These are phyloP conservation scores for Zapus hudsonius DNA, from an alignment of 2,113 vertebrate species.

Conservation along the genomic window DNA sequence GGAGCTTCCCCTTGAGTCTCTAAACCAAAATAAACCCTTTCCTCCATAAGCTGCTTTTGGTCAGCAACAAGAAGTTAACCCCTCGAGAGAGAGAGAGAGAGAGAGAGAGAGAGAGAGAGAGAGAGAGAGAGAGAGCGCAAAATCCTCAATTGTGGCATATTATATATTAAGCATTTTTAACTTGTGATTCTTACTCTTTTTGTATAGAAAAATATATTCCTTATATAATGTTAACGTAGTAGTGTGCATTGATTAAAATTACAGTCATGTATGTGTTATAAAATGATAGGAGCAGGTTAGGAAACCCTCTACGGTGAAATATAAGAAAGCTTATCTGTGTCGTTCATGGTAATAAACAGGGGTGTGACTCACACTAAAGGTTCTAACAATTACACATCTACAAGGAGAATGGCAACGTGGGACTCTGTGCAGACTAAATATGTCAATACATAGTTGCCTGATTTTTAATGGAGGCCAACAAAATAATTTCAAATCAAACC, in stretches of 20 bases:
- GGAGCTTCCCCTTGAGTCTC: no score
- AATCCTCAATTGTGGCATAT: not conserved
- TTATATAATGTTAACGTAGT: not conserved
- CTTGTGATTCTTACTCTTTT: conserved; percentile 25
- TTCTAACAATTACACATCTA: not conserved
- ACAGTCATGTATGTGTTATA: not conserved
- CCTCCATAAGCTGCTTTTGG: no score
- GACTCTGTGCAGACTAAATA: not conserved
- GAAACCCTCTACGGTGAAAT: not conserved
- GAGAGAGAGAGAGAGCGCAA: no score
- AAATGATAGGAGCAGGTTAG: not conserved
- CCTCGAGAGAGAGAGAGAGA: no score
- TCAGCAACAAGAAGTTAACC: no score
- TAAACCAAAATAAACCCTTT: no score
- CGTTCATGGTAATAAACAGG: not conserved
- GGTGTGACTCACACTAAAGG: not conserved
- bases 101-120: no score
- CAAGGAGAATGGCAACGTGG: not conserved
- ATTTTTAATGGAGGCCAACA: not conserved
- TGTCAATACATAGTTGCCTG: not conserved
- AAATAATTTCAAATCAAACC: conserved; percentile 4
- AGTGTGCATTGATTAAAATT: not conserved
- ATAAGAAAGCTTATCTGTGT: not conserved
- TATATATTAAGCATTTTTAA: not conserved
- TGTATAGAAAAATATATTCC: conserved; percentile 7